A percentile compares a stretch with the other conserved stretches of the same genome.
phyloP scores from a whole-genome alignment of 2,888 invertebrate genomes.

The Drosophila fulvimacula region DNA sequence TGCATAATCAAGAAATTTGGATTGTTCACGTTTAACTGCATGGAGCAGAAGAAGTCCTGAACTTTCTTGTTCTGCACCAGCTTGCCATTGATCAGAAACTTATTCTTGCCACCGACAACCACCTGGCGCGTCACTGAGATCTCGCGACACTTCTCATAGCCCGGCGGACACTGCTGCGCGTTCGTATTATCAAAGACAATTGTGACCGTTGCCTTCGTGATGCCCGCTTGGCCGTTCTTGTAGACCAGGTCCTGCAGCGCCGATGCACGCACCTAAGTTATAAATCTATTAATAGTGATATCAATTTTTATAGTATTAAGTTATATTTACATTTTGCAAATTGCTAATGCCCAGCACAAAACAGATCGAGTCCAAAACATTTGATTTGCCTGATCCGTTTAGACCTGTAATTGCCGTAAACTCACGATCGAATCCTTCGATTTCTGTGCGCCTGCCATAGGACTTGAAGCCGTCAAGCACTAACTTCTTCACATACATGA shows the following conservation, averaged over 20 bases:
- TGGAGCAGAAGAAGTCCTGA: constrained; percentile 97
- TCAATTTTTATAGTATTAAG: background rate
- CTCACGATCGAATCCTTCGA: constrained; percentile 95
- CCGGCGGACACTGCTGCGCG: constrained; percentile 92
- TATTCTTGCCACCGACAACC: constrained; percentile 93
- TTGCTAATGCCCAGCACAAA: constrained; percentile 98
- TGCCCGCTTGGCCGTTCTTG: constrained; percentile 98
- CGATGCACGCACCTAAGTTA: constrained; percentile 92
- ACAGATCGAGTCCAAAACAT: constrained; percentile 98
- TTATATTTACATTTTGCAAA: constrained; percentile 91
- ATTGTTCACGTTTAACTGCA: constrained; percentile 99
- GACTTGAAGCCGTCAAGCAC: constrained; percentile 99
- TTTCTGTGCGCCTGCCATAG: constrained; percentile 96
- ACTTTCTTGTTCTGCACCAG: constrained; percentile 95
- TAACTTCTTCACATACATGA: constrained; percentile 96
- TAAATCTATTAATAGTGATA: background rate
- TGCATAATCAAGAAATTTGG: constrained; percentile 99
- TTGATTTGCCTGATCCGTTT: constrained; percentile 99
- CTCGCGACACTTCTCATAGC: constrained; percentile 95
- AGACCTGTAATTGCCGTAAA: constrained; percentile 99
- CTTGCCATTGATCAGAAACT: constrained; percentile 96
- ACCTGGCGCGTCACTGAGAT: constrained; percentile 97
- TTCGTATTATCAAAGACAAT: constrained; percentile 97
- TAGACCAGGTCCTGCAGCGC: constrained; percentile 98
- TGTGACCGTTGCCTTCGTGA: constrained; percentile 97